phyloP scores from a whole-genome alignment of 1,140 invertebrate species.

The Papilio aristodemus region DNA sequence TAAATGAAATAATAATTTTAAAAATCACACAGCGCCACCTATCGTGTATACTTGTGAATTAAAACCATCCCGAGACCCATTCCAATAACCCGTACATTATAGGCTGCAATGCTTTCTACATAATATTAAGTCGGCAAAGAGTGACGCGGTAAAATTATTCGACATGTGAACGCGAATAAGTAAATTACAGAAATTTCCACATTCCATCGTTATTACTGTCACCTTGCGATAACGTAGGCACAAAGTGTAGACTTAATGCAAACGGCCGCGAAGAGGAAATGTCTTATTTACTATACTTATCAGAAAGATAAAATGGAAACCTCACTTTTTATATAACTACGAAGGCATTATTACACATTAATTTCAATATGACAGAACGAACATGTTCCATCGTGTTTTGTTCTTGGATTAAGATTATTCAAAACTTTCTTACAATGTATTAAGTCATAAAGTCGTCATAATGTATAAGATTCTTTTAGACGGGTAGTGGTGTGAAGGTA shows the following conservation, averaged over 20 bases:
- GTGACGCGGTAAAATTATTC: slow-evolving; percentile 3
- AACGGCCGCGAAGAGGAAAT: slow-evolving; percentile 6
- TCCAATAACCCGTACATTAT: too few relatives aligned
- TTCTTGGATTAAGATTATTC: background rate
- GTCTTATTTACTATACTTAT: slow-evolving; percentile 18
- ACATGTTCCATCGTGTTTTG: background rate
- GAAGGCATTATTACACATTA: background rate
- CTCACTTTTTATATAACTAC: slow-evolving; percentile 13
- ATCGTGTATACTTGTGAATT: too few relatives aligned
- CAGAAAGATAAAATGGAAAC: slow-evolving; percentile 9
- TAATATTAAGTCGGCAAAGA: slow-evolving; percentile 4
- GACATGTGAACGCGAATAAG: background rate
- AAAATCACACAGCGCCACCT: too few relatives aligned
- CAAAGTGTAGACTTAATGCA: slow-evolving; percentile 7
- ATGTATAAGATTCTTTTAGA: too few relatives aligned
- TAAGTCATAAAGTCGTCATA: too few relatives aligned
- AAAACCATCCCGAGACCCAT: too few relatives aligned
- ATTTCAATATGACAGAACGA: background rate
- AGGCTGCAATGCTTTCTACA: background rate
- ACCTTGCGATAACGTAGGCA: slow-evolving; percentile 10
- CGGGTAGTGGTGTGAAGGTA: too few relatives aligned
- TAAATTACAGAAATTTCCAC: slow-evolving; percentile 21
- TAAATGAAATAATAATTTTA: too few relatives aligned
- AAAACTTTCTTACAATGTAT: background rate
- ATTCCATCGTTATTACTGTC: slow-evolving; percentile 13